Evolutionary conservation across 2,888 invertebrate genomes (phyloP), one percentile per base, ranked within the genome.

Genomic region (Helobdella robusta): DNA sequence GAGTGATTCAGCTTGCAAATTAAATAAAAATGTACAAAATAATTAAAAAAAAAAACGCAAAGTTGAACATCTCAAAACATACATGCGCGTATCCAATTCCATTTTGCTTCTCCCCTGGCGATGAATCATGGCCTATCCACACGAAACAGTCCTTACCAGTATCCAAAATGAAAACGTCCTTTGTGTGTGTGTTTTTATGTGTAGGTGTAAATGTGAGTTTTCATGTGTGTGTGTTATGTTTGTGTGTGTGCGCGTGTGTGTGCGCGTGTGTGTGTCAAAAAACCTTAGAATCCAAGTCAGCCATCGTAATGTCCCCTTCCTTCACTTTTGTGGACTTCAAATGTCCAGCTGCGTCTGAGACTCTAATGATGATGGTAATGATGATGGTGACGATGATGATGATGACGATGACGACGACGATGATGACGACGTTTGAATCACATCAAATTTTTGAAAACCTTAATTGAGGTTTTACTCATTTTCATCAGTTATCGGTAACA

Each of bases 41-140:
- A 6, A n/a, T 50, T 8, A 50, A n/a, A 23, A 8, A 6, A n/a
- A 50, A 11, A n/a, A 6, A 50, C 8, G 8, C 18, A 11, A 50
- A 50, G 20, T 58, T 1, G 0, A 52, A 6, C n/a, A 20, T 32
- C 1, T 23, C 1, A 23, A 50, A 2, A 74, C 76, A 75, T 70
- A 78, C 77, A 70, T 78, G 77, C 23, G 78, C 78, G 66, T 77
- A 78, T 36, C 71, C 70, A 72, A 79, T 69, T n/a, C 77, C 78
- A 65, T 75, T 77, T 67, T 73, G 75, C 67, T 73, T 74, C 70
- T 79, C 78, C 8, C 69, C 70, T 1, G 66, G 35, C 3, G 77
- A 75, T 1, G 78, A 73, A 0, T 67, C 72, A 40, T 70, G 72
- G 4, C 79, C 79, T 58, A 79, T 70, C 78, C 78, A 78, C 1